Evolutionary conservation across 2,888 invertebrate genomes (phyloP), one percentile per base, ranked within the genome.

Genomic region (Pediacus dermestoides): DNA sequence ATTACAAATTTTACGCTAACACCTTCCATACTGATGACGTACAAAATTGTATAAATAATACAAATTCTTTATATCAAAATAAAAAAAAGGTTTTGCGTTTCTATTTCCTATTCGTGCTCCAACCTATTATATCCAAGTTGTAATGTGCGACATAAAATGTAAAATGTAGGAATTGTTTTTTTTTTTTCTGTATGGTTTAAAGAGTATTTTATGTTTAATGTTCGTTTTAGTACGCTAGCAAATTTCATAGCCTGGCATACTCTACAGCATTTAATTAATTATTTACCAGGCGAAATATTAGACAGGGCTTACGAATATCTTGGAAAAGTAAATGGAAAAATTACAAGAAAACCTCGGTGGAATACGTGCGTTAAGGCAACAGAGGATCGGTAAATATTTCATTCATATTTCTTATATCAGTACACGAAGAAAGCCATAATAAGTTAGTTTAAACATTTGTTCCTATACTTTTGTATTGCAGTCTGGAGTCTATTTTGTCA

Each of bases 231-330:
- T 34, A 50, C 59, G 28, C 35, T 65, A 16, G 67, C 67, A 2
- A 68, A 68, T 50, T 64, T 62, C 38, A 60, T 68, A 42, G 53
- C 51, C 4, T 66, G 65, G 64, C 57, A 59, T 25, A 55, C 61
- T n/a, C 35, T 68, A 2, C 58, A 63, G 35, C 47, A 57, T 23
- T 44, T 62, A 33, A 53, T 60, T 7, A 52, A 55, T 36, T 65
- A 57, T 49, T 44, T 67, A 39, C 65, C 66, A 7, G 37, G 49
- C 2, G 53, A 50, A 27, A 40, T 64, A 27, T 33, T 58, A 32
- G 52, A 60, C 35, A 53, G 50, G 31, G 50, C 55, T 1, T 54
- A 57, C 27, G 55, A 60, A 26, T 62, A 56, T 35, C 30, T 58
- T 14, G 48, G 38, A 28, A 55, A 52, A 34, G 44, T 60, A 1